Evolutionary conservation across 2,888 invertebrate genomes (phyloP).

Genomic region (Drosophila fulvimacula): DNA sequence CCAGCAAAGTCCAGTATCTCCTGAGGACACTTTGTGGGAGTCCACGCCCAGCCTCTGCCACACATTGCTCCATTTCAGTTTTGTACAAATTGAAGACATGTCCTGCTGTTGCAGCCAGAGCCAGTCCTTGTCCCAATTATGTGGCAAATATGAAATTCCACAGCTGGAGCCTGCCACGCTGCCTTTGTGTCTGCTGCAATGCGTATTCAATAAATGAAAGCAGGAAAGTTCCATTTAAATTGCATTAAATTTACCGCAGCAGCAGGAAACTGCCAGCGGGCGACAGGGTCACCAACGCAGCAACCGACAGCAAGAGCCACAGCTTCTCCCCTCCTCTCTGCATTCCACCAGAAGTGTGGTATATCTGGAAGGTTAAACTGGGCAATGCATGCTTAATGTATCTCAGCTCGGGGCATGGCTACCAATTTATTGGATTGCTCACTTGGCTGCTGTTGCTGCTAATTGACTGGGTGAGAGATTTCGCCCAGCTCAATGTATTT

Average conservation of each 20-base stretch:
- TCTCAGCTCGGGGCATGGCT: slow-evolving; percentile 4
- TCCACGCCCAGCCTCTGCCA: background rate
- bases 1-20: background rate
- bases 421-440: slow-evolving; percentile 31
- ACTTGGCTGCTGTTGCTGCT: slow-evolving; percentile 23
- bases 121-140: slow-evolving; percentile 14
- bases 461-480: slow-evolving; percentile 34
- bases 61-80: slow-evolving; percentile 14
- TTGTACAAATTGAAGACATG: slow-evolving; percentile 19
- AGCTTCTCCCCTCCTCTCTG: slow-evolving; percentile 13
- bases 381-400: slow-evolving; percentile 12
- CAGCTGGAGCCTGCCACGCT: slow-evolving; percentile 5
- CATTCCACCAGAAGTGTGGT: slow-evolving; percentile 22
- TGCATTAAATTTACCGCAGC: slow-evolving; percentile 41
- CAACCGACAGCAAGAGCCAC: slow-evolving; percentile 8
- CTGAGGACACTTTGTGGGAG: background rate
- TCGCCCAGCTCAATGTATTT: background rate
- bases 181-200: slow-evolving; percentile 4
- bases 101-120: slow-evolving; percentile 13
- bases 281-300: background rate
- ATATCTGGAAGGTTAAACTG: slow-evolving; percentile 22
- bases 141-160: slow-evolving; percentile 18
- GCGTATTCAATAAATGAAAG: slow-evolving; percentile 43
- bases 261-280: slow-evolving; percentile 18
- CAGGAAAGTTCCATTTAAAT: slow-evolving; percentile 49